A percentile compares a stretch with the other conserved stretches of the same genome.
These are phyloP conservation scores for Podargus strigoides DNA, from an alignment of 2,797 vertebrate genomes.

Conservation along the genomic window DNA sequence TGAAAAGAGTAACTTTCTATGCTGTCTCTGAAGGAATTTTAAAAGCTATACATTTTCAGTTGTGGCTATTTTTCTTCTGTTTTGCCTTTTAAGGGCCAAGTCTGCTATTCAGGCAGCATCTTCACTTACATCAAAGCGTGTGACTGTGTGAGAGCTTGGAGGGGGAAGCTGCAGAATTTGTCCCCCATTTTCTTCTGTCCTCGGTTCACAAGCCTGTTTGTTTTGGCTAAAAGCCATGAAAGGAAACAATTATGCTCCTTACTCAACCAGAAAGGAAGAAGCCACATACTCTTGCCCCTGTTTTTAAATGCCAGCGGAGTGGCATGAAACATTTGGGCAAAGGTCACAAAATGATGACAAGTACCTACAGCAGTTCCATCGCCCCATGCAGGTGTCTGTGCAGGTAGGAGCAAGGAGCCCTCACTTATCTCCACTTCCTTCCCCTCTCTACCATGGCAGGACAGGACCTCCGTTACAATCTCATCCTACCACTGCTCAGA, in stretches of 20 bases:
- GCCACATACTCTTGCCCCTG: neutral
- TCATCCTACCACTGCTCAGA: neutral
- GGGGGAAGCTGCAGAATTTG: neutral
- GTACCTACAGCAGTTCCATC: neutral
- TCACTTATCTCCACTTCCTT: neutral
- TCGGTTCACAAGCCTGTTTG: neutral
- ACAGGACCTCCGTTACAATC: neutral
- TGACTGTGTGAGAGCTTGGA: neutral
- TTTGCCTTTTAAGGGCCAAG: conserved; percentile 15
- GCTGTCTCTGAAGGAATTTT: neutral
- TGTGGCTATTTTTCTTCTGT: neutral
- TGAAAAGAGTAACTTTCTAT: neutral
- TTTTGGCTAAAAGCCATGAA: neutral
- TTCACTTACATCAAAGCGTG: neutral
- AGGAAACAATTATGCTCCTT: neutral
- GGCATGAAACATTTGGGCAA: neutral
- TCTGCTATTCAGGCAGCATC: neutral
- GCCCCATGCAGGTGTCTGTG: neutral
- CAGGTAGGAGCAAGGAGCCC: neutral
- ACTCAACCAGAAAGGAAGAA: neutral
- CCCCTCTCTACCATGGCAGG: neutral
- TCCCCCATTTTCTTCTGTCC: conserved; percentile 22
- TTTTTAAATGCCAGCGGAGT: neutral
- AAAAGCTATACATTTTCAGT: conserved; percentile 1
- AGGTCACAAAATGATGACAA: neutral